Percentiles rank a stretch among this genome's conserved stretches.
Conservation (phyloP, 2,113 vertebrate genomes). For the Tachysurus fulvidraco region DNA sequence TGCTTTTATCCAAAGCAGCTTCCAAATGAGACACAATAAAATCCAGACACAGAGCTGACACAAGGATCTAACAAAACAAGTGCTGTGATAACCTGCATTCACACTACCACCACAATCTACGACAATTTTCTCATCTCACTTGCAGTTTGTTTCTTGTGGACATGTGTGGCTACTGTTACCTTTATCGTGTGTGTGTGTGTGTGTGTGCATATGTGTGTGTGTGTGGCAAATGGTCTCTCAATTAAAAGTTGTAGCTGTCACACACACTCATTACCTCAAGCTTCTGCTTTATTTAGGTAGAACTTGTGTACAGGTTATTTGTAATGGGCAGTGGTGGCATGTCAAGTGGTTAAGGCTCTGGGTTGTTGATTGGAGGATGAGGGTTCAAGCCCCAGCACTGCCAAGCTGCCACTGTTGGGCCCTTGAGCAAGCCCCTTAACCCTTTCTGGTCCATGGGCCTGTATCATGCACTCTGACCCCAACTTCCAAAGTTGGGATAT, state of each 20-base stretch:
- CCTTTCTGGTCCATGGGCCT: too few relatives aligned
- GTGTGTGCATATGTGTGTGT: too few relatives aligned
- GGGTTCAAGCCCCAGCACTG: too few relatives aligned
- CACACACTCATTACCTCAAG: neutral
- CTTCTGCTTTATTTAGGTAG: neutral
- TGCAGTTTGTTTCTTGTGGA: neutral
- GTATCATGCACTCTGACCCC: too few relatives aligned
- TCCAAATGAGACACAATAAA: neutral
- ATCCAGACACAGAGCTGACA: neutral
- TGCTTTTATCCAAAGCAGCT: slow-evolving; percentile 3
- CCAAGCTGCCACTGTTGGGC: too few relatives aligned
- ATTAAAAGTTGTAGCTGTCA: neutral
- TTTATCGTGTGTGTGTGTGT: neutral
- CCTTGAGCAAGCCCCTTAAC: too few relatives aligned
- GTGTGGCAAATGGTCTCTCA: too few relatives aligned
- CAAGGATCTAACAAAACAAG: neutral
- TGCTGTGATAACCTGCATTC: neutral
- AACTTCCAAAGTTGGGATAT: too few relatives aligned
- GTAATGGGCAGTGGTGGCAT: too few relatives aligned
- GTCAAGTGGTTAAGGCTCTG: too few relatives aligned
- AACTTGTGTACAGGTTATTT: neutral
- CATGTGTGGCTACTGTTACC: neutral
- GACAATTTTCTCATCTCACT: neutral
- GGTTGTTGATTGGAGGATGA: too few relatives aligned
- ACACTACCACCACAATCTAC: neutral